A percentile compares a stretch with the other conserved stretches of the same genome.
These are phyloP conservation scores for Drosophila falleni DNA, from an alignment of 2,888 invertebrate species.

Conservation along the genomic window DNA sequence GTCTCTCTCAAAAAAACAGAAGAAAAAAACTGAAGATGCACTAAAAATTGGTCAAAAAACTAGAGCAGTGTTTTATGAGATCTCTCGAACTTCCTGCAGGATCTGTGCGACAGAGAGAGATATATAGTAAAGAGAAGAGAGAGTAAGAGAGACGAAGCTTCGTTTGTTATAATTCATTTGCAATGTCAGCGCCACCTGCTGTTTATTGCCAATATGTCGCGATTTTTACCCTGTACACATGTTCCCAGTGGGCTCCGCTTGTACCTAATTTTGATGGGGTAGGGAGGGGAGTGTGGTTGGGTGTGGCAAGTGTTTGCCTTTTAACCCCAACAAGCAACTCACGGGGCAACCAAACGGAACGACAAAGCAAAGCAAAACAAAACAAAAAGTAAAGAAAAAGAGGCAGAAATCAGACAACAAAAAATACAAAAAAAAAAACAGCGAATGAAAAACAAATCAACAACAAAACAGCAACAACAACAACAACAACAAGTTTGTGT, in stretches of 20 bases:
- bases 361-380: constrained; percentile 6
- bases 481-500: constrained; percentile 58
- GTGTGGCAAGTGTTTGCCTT: constrained; percentile 33
- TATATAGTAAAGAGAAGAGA: background rate
- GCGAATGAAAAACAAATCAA: constrained; percentile 15
- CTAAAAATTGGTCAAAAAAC: constrained; percentile 74
- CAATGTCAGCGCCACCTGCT: constrained; percentile 73
- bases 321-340: constrained; percentile 39
- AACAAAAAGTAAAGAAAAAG: constrained; percentile 11
- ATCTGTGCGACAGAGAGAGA: background rate
- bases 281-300: background rate
- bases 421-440: constrained; percentile 2
- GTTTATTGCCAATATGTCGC: constrained; percentile 79
- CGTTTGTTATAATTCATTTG: constrained; percentile 46
- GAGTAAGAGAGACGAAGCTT: background rate
- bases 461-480: constrained; percentile 23
- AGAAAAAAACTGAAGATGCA: constrained; percentile 37
- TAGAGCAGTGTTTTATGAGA: constrained; percentile 62
- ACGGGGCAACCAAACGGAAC: constrained; percentile 45
- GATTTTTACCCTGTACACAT: constrained; percentile 55
- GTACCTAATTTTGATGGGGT: constrained; percentile 36
- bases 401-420: constrained; percentile 10
- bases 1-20: constrained; percentile 13
- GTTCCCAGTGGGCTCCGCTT: constrained; percentile 45
- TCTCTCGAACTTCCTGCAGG: background rate